Conservation (phyloP, 1,140 invertebrate genomes). For the Ceratosolen solmsi region DNA sequence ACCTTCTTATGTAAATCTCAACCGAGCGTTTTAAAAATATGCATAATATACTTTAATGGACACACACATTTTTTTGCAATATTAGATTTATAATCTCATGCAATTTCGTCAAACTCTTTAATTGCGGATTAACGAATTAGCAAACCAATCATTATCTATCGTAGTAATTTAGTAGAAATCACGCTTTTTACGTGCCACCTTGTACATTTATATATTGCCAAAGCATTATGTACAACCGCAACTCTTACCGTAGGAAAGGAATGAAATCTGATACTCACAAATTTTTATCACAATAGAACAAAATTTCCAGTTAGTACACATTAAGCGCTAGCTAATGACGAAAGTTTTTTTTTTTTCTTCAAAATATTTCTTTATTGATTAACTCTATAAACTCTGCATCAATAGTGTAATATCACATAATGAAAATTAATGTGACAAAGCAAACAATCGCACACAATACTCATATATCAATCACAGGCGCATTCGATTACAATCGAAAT, state of each 20-base stretch:
- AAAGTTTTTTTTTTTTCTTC: too few relatives aligned
- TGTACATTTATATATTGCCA: too few relatives aligned
- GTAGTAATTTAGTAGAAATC: too few relatives aligned
- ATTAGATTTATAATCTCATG: neutral
- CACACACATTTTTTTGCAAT: slow-evolving; percentile 6
- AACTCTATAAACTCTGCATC: neutral
- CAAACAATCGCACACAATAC: slow-evolving; percentile 53
- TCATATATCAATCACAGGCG: slow-evolving; percentile 67
- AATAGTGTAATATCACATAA: slow-evolving; percentile 62
- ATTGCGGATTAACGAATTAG: too few relatives aligned
- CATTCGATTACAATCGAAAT: slow-evolving; percentile 69
- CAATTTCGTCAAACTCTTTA: neutral
- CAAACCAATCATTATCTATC: too few relatives aligned
- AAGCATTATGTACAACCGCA: too few relatives aligned
- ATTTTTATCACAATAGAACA: neutral
- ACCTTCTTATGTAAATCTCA: slow-evolving; percentile 37
- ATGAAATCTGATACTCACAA: neutral
- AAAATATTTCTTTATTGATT: too few relatives aligned
- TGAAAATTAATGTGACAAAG: slow-evolving; percentile 68
- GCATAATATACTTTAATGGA: slow-evolving; percentile 24
- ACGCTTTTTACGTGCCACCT: too few relatives aligned
- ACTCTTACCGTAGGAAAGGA: neutral
- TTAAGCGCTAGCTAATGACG: neutral
- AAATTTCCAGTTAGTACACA: neutral
- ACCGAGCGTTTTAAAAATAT: slow-evolving; percentile 5